Evolutionary conservation across 2,113 vertebrate species (phyloP).

Genomic region (Atlantisia rogersi): DNA sequence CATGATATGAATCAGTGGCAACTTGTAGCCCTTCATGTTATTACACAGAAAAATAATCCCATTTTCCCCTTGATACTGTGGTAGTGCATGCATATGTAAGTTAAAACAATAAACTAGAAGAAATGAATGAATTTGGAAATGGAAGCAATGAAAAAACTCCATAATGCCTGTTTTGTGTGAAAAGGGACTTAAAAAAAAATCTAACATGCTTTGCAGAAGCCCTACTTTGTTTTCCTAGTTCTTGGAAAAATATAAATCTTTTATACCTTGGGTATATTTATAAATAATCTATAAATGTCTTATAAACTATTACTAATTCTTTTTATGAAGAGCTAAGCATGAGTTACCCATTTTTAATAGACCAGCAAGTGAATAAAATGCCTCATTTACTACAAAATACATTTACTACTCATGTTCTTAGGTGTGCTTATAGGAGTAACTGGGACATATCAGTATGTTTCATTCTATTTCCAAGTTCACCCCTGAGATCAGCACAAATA

Average conservation of each 20-base stretch:
- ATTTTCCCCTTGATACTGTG: neutral
- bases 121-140: neutral
- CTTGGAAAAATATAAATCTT: slow-evolving; percentile 39
- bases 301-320: slow-evolving; percentile 44
- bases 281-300: slow-evolving; percentile 19
- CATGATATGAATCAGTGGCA: neutral
- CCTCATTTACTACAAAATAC: neutral
- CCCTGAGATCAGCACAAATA: neutral
- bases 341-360: neutral
- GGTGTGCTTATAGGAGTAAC: neutral
- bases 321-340: slow-evolving; percentile 8
- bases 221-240: neutral
- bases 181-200: neutral
- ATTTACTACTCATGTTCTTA: neutral
- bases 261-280: neutral
- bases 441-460: neutral
- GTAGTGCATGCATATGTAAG: neutral
- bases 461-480: neutral
- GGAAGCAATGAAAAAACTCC: neutral
- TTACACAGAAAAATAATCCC: neutral
- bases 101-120: neutral
- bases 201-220: neutral
- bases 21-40: neutral
- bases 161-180: neutral
- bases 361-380: slow-evolving; percentile 6